Evolutionary conservation across 2,113 vertebrate species (phyloP), one percentile per base, ranked within the genome.

Genomic region (Chauna torquata): DNA sequence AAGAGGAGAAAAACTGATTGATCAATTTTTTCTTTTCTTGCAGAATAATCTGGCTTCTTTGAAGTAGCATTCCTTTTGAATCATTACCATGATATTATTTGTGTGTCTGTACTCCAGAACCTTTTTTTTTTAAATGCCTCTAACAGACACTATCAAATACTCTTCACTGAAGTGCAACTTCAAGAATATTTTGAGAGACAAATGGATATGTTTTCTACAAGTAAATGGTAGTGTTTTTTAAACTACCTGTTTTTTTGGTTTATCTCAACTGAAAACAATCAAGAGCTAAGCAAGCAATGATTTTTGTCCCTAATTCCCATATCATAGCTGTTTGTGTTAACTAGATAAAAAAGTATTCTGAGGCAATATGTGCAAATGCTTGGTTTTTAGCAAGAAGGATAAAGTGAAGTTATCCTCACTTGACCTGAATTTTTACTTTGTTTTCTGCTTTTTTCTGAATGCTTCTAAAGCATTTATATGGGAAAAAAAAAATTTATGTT

Each of bases 271-370:
- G 86, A 96, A 96, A 90, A 95, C 38, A 87, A 94, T 84, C 49
- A 71, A 80, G 74, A 77, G 55, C 95, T 96, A 85, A 96, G 65
- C 57, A 92, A 90, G 84, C 23, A 84, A 36, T 93, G 74, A 61
- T 91, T 96, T 95, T 95, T 93, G 57, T 85, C 64, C 38, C 72
- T 78, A 91, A 97, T 96, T 97, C 93, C 78, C 76, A 38, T 93
- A 89, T 93, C 84, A 95, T 82, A 95, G 74, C 54, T 94, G 54
- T 96, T 90, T 92, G 66, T 88, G 17, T 87, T 95, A 90, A 95
- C 91, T 90, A 86, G 91, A 96, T 92, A 90, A 86, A 96, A 96
- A 94, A 2, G 1, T 45, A 40, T 86, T 95, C 58, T 90, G 82
- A 96, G 77, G 50, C 76, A 95, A 27, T 86, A 54, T 76, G 36